Evolutionary conservation across 2,797 vertebrate species (phyloP).

Genomic region (Phylloscopus collybita): DNA sequence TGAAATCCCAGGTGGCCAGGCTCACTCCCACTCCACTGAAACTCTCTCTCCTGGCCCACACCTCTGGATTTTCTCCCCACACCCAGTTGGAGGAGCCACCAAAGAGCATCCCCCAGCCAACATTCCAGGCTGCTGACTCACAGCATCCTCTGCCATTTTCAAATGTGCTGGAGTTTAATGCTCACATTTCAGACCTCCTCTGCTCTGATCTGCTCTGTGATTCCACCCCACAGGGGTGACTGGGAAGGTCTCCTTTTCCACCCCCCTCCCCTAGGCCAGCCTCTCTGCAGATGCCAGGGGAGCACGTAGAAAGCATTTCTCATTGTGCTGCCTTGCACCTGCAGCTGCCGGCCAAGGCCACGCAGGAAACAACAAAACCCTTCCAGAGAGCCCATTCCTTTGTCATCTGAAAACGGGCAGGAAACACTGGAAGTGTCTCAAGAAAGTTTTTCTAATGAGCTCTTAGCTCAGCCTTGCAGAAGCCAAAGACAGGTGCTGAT

Average conservation of each 20-base stretch:
- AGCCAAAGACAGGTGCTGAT: background rate
- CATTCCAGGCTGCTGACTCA: background rate
- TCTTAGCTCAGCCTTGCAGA: background rate
- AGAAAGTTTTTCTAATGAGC: background rate
- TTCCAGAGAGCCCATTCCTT: background rate
- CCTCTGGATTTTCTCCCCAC: background rate
- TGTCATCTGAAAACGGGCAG: background rate
- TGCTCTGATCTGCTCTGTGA: background rate
- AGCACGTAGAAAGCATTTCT: background rate
- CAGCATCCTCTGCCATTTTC: background rate
- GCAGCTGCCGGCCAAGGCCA: conserved; percentile 3
- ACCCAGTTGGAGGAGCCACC: background rate
- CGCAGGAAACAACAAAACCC: conserved; percentile 37
- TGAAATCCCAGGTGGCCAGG: background rate
- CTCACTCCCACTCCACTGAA: background rate
- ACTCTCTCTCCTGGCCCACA: background rate
- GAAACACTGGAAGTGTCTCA: conserved; percentile 12
- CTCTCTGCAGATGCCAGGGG: background rate
- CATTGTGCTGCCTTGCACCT: conserved; percentile 36
- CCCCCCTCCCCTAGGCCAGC: background rate
- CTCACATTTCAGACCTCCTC: background rate
- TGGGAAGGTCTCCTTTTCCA: background rate
- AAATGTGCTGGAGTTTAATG: background rate
- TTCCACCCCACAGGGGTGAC: background rate
- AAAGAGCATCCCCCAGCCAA: background rate